Base-by-base conservation (phyloP, 1,140 invertebrate genomes). In the Drosophila oshimai region DNA sequence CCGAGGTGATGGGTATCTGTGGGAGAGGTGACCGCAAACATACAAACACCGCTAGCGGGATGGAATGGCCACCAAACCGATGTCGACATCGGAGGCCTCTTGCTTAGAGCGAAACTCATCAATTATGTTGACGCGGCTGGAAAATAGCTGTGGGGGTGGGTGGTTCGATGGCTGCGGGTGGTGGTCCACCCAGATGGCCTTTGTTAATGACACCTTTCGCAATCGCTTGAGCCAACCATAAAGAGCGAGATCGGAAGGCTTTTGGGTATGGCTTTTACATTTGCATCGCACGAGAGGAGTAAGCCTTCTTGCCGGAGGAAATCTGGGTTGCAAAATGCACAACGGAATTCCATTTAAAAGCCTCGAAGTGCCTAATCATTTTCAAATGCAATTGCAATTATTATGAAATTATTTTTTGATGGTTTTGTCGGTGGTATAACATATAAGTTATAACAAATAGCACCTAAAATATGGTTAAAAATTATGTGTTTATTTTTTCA, bases 121-220 rank as follows among this genome's bases (percentile, higher is more conserved):
- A 84, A 84, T 84, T 84, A 84, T 84, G 81, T 87, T 76, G 75
- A 79, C 75, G 81, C 72, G 71, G 57, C 69, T 67, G 46, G 50
- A 53, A 44, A 74, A 62, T 67, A 53, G 55, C 54, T 54, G 49
- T 26, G 54, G 13, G 17, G 37, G 17, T 29, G 18, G 58, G 34
- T 36, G 34, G 26, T 54, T 18, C 26, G 7, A 41, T 60, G 22
- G 34, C 20, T 58, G 58, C 36, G 34, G 26, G 28, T 54, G 47
- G 33, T 31, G 65, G 49, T 33, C 36, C 12, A 26, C 54, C 44
- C 29, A 20, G 58, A 20, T 71, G 54, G 58, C 51, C 55, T 57
- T 78, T 77, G 51, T 53, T 81, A 81, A 81, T 83, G 77, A 83
- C 60, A 71, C 78, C 39, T 47, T 53, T 24, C 47, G 34, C 55